phyloP scores from a whole-genome alignment of 2,888 invertebrate species.

The Linhomoeus sp. region DNA sequence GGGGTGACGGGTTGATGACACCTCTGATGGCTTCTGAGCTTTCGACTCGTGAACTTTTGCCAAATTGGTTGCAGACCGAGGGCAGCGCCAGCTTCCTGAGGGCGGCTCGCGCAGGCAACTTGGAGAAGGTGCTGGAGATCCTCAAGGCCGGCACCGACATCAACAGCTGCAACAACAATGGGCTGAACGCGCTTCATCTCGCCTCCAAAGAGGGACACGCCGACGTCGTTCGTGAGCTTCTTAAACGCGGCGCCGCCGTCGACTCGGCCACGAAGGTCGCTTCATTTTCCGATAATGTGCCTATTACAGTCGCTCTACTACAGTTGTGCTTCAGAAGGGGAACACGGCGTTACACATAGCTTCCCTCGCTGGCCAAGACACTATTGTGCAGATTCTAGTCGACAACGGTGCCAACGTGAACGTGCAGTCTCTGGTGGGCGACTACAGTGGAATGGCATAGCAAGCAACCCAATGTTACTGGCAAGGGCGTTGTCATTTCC shows the following conservation, averaged over 20 bases:
- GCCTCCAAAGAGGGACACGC: constrained; percentile 96
- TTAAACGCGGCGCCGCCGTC: constrained; percentile 77
- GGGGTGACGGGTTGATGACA: too few species aligned
- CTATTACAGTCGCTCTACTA: too few species aligned
- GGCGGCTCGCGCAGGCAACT: constrained; percentile 90
- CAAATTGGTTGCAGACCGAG: constrained; percentile 87
- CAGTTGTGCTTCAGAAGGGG: constrained; percentile 69
- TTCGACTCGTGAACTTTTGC: too few species aligned
- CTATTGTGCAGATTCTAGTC: too few species aligned
- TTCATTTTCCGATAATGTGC: too few species aligned
- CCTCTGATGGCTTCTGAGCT: too few species aligned
- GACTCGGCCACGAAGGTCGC: constrained; percentile 88
- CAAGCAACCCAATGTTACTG: too few species aligned
- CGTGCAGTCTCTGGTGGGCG: constrained; percentile 64
- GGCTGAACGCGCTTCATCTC: constrained; percentile 87
- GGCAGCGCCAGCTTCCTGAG: constrained; percentile 82
- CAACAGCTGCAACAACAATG: constrained; percentile 98
- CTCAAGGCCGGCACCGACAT: constrained; percentile 79
- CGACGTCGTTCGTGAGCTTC: constrained; percentile 74
- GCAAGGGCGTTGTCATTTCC: too few species aligned
- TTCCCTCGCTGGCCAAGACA: constrained; percentile 90
- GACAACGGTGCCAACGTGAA: constrained; percentile 90
- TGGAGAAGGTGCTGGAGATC: constrained; percentile 90
- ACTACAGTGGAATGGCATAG: too few species aligned
- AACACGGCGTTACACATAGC: constrained; percentile 97